Evolutionary conservation across 2,113 vertebrate genomes (phyloP).

Genomic region (Phyllostomus discolor): DNA sequence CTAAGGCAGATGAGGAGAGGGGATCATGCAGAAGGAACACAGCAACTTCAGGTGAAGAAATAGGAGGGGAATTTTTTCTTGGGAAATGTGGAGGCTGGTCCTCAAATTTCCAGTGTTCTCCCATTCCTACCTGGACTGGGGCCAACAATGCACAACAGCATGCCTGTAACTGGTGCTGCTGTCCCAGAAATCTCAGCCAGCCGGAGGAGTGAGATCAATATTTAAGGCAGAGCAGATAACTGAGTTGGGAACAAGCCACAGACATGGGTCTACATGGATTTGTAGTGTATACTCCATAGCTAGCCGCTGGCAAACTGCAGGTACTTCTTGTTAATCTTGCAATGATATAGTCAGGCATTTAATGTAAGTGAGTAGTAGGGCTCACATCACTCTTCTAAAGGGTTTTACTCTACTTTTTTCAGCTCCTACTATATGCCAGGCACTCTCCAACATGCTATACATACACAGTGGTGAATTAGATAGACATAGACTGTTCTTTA

Average conservation of each 20-base stretch:
- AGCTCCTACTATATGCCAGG: neutral
- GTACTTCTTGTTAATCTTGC: neutral
- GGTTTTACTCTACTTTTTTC: neutral
- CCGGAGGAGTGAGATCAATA: neutral
- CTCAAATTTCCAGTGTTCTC: neutral
- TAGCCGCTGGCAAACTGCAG: neutral
- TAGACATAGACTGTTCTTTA: neutral
- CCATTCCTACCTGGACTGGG: neutral
- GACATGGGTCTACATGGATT: neutral
- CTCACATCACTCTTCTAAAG: neutral
- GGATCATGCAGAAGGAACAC: neutral
- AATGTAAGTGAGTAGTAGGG: neutral
- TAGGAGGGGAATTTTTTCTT: neutral
- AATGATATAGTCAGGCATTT: neutral
- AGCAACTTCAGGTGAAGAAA: neutral
- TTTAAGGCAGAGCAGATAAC: neutral
- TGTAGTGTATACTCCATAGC: neutral
- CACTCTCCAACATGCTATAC: neutral
- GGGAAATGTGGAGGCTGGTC: neutral
- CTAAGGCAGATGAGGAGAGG: neutral
- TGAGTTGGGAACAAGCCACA: neutral
- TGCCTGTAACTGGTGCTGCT: neutral
- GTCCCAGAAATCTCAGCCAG: neutral
- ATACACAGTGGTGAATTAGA: neutral
- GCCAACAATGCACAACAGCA: neutral